Evolutionary conservation across 53 echinoderm and acorn worm genomes (phyloP), one percentile per base, ranked within the genome.

Genomic region (Hippasteria phrygiana): DNA sequence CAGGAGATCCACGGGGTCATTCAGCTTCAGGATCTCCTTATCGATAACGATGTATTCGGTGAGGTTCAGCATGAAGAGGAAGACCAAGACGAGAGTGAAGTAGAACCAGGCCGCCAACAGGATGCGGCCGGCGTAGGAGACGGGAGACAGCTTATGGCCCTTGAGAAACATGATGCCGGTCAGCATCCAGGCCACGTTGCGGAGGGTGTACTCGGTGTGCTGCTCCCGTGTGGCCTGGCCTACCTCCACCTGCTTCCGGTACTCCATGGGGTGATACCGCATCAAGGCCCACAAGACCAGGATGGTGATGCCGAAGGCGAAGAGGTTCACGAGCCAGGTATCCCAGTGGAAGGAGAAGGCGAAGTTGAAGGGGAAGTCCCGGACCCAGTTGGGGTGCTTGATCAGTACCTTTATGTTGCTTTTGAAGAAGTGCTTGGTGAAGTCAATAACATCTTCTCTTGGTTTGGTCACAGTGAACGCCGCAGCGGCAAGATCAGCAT

Each of bases 401-500:
- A 95, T 80, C 7, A 97, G 89, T 20, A 92, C 84, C 77, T 84
- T 84, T 62, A 94, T 85, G 90, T 91, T 84, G 55, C 90, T 80
- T 12, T 32, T 84, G 54, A 87, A 36, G 86, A 93, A 97, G n/a
- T 62, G 24, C 12, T 87, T 71, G 17, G 93, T 87, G 67, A 92
- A 97, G 42, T 97, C 97, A 34, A 97, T 86, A 33, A 86, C 95
- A 1, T 77, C 80, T 77, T 95, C 95, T 32, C 97, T 54, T 26
- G 87, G 88, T 0, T 35, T 42, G 16, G 93, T 93, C 76, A 67
- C 87, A 3, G 89, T 88, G 24, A 97, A 74, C 1, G 95, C 89
- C 5, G 73, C 97, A 6, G 95, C 95, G 11, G 91, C 91, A 17
- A 95, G 70, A 53, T 97, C 97, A 4, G 95, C 97, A 65, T 97